Percentiles rank a stretch among this genome's conserved stretches.
Evolutionary conservation across 2,888 invertebrate species (phyloP).

Genomic region (Calliopum simillimum): DNA sequence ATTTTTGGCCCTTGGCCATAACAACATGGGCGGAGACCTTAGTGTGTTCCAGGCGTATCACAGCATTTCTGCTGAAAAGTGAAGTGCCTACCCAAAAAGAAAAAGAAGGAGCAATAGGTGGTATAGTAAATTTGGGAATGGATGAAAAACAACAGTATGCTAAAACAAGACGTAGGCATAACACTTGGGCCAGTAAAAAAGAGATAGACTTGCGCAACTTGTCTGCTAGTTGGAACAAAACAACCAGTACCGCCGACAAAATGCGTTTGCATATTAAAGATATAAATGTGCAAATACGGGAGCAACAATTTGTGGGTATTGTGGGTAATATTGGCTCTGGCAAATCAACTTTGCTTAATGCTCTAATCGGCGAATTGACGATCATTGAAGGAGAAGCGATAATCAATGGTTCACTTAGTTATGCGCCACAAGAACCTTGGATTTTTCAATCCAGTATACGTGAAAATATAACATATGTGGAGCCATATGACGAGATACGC

Average conservation of each 20-base stretch:
- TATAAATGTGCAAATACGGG: conserved; percentile 66
- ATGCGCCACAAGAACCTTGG: conserved; percentile 88
- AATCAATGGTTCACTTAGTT: conserved; percentile 76
- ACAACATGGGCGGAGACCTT: conserved; percentile 81
- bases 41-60: conserved; percentile 78
- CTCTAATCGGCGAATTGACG: conserved; percentile 78
- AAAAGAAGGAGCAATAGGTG: conserved; percentile 52
- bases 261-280: conserved; percentile 48
- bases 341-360: conserved; percentile 79
- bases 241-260: conserved; percentile 44
- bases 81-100: conserved; percentile 50
- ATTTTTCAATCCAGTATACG: conserved; percentile 81
- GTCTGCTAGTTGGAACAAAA: conserved; percentile 69
- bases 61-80: conserved; percentile 71
- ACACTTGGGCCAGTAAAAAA: conserved; percentile 68
- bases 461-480: conserved; percentile 93
- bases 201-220: conserved; percentile 62
- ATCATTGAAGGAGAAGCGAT: conserved; percentile 71
- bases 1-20: conserved; percentile 83
- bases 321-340: conserved; percentile 82
- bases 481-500: conserved; percentile 71
- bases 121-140: conserved; percentile 52
- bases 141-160: conserved; percentile 42
- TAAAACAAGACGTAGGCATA: too few species aligned
- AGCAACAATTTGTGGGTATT: conserved; percentile 65